These are phyloP conservation scores for Anthoscopus minutus DNA, from an alignment of 2,113 vertebrate genomes.

Conservation along the genomic window DNA sequence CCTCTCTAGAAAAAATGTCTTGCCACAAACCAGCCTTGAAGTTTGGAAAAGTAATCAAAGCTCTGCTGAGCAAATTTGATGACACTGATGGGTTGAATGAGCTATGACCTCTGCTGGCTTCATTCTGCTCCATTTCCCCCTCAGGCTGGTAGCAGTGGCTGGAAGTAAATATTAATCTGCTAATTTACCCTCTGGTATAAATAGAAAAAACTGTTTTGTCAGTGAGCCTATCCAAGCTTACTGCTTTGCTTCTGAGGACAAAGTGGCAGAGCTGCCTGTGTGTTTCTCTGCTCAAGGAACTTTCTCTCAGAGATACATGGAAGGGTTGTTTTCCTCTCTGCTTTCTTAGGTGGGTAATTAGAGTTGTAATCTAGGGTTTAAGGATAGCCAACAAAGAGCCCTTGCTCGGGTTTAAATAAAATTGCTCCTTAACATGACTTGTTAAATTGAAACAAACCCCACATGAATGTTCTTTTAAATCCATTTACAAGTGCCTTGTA, in stretches of 20 bases:
- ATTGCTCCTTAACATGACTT: background rate
- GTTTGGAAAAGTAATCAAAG: slow-evolving; percentile 20
- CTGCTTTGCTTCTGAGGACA: background rate
- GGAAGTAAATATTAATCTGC: slow-evolving; percentile 20
- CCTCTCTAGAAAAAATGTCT: background rate
- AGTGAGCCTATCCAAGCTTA: background rate
- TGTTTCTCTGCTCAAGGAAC: background rate
- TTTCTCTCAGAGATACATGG: background rate
- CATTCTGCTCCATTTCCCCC: slow-evolving; percentile 18
- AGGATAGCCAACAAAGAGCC: background rate
- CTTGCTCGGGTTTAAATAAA: background rate
- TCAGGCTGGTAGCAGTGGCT: background rate
- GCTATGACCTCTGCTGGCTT: background rate
- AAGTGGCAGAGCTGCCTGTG: background rate
- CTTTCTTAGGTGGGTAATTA: background rate
- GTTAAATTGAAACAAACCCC: slow-evolving; percentile 24
- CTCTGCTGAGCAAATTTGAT: slow-evolving; percentile 14
- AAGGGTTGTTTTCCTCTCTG: background rate
- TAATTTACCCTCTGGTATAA: slow-evolving; percentile 21
- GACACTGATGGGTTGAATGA: background rate
- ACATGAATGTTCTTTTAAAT: background rate
- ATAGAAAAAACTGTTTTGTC: background rate
- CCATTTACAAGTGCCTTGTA: slow-evolving; percentile 25
- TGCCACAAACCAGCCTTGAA: background rate
- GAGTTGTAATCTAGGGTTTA: background rate